Evolutionary conservation across 2,113 vertebrate species (phyloP), one percentile per base, ranked within the genome.

Genomic region (Leucopternis melanops): DNA sequence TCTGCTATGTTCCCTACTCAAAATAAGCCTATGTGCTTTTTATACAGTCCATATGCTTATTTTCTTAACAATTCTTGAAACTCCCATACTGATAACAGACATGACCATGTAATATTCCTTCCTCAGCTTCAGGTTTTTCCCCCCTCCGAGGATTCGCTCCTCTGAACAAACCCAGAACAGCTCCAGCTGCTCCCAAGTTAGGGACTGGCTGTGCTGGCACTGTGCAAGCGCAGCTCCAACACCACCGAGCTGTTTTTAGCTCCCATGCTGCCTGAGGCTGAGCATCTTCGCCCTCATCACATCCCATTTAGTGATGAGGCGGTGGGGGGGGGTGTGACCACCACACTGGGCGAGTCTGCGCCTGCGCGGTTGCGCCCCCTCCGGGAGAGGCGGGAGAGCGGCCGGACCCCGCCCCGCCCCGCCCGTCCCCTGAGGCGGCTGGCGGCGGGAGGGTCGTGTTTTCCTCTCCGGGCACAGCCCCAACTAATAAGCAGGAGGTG

Each of bases 261-360:
- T 86, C 32, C 82, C 80, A 45, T 52, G 71, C 47, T 70, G 69
- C 83, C 58, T 49, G 61, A 81, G 77, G 66, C 78, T 82, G 81
- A 96, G 86, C 86, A 87, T 81, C 86, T 91, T 85, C 89, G 83
- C 74, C 87, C 86, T 93, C 92, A 93, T 45, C 95, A 91, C 89
- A 87, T 72, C 81, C 75, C 90, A 61, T 88, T 59, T 78, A 45
- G 42, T 21, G 71, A 95, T 59, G 67, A 90, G 36, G 36, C 36
- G 36, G 36, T 36, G 25, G 8, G 10, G 38, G 12, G 8, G 40
- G 40, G 40, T 11, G 11, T 22, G 3, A 6, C 2, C 40, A 40
- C 11, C 40, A 21, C 47, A 16, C 3, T 3, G 5, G 14, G 8
- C 16, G 19, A 16, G 34, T 5, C 13, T 12, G 21, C 26, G 19